Evolutionary conservation across 2,113 vertebrate species (phyloP).

Genomic region (Columba janthina): DNA sequence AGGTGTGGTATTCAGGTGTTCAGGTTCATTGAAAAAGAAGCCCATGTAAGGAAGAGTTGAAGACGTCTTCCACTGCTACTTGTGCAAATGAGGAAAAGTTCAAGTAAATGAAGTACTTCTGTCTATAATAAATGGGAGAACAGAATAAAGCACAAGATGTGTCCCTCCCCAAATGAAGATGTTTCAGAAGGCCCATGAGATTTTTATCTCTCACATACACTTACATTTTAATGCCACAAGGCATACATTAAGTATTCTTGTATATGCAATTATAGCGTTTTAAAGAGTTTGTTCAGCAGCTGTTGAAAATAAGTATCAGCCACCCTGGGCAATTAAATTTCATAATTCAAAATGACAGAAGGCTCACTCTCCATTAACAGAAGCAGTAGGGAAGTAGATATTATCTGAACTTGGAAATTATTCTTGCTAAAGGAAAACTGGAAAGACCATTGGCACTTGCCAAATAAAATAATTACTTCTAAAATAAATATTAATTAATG

Average conservation of each 20-base stretch:
- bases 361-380: conserved; percentile 12
- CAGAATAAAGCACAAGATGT: neutral
- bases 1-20: neutral
- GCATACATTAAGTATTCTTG: neutral
- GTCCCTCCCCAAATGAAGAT: neutral
- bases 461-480: neutral
- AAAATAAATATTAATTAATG: conserved; percentile 12
- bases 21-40: neutral
- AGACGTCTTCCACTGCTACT: neutral
- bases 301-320: conserved; percentile 53
- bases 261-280: conserved; percentile 27
- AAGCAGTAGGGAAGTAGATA: conserved; percentile 1
- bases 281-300: conserved; percentile 58
- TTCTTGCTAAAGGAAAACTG: neutral
- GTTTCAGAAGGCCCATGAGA: neutral
- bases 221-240: conserved; percentile 14
- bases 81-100: neutral
- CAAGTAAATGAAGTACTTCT: neutral
- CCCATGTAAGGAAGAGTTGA: neutral
- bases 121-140: neutral
- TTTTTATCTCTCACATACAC: neutral
- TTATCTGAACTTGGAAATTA: conserved; percentile 35
- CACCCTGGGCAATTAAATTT: conserved; percentile 52
- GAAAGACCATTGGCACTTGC: neutral
- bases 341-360: neutral